Base-by-base conservation (phyloP, 1,140 invertebrate genomes). In the Atta texana region DNA sequence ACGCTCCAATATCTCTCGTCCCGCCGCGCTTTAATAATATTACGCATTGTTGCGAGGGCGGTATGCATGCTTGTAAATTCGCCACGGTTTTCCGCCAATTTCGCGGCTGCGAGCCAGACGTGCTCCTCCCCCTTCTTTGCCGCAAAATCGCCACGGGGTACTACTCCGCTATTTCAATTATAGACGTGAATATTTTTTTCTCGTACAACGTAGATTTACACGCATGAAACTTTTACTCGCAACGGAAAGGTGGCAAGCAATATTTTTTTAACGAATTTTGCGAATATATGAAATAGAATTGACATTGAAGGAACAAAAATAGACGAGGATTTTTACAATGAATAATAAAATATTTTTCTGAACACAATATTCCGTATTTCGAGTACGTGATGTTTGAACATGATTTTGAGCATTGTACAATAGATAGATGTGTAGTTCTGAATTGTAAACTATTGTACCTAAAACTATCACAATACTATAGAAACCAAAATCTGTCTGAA, bases 51-150 rank as follows among this genome's bases (percentile, higher is more conserved):
- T 89, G 87, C 63, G 61, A 77, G 84, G 63, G 55, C 71, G 87
- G 84, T 84, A 88, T 86, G 87, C 87, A 66, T 31, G 84, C 81
- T 88, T 86, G 87, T 86, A 78, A 88, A 88, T 88, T 88, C 74
- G 84, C 87, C 51, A 88, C 75, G 84, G 80, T 86, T 86, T 85
- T 86, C 87, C 84, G 57, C 72, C 87, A 88, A 88, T 88, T 88
- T 88, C 84, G 84, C 74, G 87, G 84, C 87, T 71, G 24, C 84
- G 84, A 86, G 87, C 84, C 87, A 86, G 84, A 63, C 86, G 59
- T 34, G 51, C 53, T 61, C 31, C 57, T 69, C 76, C 21, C 68
- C 63, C 77, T 87, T 77, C 88, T 28, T 74, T 84, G 55, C 77
- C 57, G 86, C 76, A 63, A 72, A 78, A 72, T 55, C 39, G 61